phyloP scores from a whole-genome alignment of 2,888 invertebrate genomes.

The Cryptocephalus primarius region DNA sequence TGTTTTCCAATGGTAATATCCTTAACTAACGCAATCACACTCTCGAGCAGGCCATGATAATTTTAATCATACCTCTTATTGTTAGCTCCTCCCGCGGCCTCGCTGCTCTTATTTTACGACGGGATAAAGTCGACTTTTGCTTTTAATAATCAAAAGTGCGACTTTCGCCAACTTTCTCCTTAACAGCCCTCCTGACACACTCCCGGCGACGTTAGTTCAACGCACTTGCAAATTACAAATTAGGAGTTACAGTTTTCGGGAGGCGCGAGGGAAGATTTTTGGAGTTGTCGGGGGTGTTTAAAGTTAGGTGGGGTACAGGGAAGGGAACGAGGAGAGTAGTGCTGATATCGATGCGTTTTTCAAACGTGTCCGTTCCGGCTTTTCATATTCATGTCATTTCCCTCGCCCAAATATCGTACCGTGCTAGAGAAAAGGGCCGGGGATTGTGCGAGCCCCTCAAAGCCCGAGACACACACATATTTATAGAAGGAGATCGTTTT shows the following conservation, averaged over 20 bases:
- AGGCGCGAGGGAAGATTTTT: not conserved
- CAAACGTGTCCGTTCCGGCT: too few species aligned
- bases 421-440: too few species aligned
- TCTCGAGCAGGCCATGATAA: conserved; percentile 33
- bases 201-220: conserved; percentile 22
- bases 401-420: too few species aligned
- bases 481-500: conserved; percentile 11
- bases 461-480: conserved; percentile 3
- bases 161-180: conserved; percentile 26
- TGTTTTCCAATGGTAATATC: conserved; percentile 27
- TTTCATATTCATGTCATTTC: too few species aligned
- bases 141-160: conserved; percentile 32
- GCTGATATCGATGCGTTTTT: too few species aligned
- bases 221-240: conserved; percentile 37
- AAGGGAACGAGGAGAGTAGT: too few species aligned
- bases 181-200: conserved; percentile 34
- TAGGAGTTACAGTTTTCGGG: conserved; percentile 33
- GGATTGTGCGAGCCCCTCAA: not conserved
- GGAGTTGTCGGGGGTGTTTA: too few species aligned
- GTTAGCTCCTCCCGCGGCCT: conserved; percentile 6
- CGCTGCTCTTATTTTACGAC: conserved; percentile 22
- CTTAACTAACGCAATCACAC: conserved; percentile 37
- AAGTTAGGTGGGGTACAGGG: too few species aligned
- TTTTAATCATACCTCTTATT: conserved; percentile 31
- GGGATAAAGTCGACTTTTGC: conserved; percentile 26